Percentiles rank a stretch among this genome's conserved stretches.
These are phyloP conservation scores for Mythimna impura DNA, from an alignment of 2,888 invertebrate species.

Conservation along the genomic window DNA sequence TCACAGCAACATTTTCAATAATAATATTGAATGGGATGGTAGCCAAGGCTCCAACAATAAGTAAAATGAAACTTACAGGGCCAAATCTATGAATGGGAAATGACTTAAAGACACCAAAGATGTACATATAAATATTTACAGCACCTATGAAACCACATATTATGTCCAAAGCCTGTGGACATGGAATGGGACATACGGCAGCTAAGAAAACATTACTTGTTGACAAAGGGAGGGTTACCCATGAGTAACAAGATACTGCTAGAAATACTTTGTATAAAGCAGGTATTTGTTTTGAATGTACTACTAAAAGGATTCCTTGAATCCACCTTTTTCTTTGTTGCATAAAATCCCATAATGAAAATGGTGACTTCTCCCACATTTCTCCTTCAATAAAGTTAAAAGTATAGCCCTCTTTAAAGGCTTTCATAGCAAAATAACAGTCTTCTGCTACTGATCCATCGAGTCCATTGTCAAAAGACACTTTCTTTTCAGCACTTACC, in stretches of 20 bases:
- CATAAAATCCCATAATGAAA: constrained; percentile 98
- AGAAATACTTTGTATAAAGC: constrained; percentile 94
- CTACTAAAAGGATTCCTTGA: constrained; percentile 96
- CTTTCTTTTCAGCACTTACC: constrained; percentile 97
- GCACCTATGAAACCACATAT: constrained; percentile 97
- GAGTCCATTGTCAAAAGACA: constrained; percentile 98
- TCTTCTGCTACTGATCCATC: constrained; percentile 99
- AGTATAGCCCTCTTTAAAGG: constrained; percentile 96
- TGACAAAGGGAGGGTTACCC: constrained; percentile 98
- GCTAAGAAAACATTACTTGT: constrained; percentile 97
- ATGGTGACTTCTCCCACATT: constrained; percentile 99
- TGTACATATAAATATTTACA: constrained; percentile 99
- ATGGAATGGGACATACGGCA: constrained; percentile 96
- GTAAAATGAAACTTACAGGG: constrained; percentile 93
- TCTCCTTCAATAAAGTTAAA: constrained; percentile 99
- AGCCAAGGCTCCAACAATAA: constrained; percentile 95
- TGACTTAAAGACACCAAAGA: constrained; percentile 99
- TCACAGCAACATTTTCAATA: constrained; percentile 98
- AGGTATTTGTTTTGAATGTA: constrained; percentile 96
- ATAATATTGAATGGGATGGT: constrained; percentile 98
- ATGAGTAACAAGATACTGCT: constrained; percentile 97
- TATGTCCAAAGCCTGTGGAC: constrained; percentile 95
- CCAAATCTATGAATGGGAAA: constrained; percentile 97
- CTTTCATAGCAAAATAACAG: constrained; percentile 99
- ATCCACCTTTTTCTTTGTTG: constrained; percentile 99